Evolutionary conservation across 2,797 vertebrate species (phyloP).

Genomic region (Myotis pilosus): DNA sequence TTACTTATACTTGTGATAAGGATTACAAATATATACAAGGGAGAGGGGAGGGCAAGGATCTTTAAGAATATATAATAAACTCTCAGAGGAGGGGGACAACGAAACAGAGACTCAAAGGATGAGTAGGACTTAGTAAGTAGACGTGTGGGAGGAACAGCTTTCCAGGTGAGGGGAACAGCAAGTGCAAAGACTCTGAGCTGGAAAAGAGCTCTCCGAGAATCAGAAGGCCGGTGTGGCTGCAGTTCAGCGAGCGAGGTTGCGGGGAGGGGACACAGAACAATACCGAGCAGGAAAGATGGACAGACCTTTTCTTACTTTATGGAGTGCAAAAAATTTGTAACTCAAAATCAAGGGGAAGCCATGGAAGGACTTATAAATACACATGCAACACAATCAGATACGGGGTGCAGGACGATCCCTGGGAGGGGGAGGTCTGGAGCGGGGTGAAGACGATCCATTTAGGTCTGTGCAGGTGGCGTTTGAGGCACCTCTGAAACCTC

Average conservation of each 20-base stretch:
- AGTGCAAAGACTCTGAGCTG: not conserved
- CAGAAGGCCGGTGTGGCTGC: not conserved
- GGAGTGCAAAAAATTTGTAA: not conserved
- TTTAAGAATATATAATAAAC: not conserved
- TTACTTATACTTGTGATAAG: not conserved
- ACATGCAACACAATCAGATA: not conserved
- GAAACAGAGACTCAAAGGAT: not conserved
- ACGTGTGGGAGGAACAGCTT: not conserved
- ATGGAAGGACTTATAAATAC: not conserved
- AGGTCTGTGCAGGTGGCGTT: not conserved
- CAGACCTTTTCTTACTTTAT: not conserved
- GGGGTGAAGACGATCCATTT: fast-evolving
- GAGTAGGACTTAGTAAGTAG: not conserved
- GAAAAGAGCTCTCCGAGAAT: not conserved
- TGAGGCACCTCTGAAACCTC: not conserved
- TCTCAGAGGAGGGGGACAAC: not conserved
- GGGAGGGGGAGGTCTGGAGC: not conserved
- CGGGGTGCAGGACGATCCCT: not conserved
- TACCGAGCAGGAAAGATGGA: not conserved
- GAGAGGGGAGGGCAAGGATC: not conserved
- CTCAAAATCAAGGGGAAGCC: not conserved
- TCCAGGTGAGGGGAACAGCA: not conserved
- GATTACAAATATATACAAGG: not conserved
- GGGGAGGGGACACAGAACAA: not conserved
- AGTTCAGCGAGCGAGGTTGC: not conserved